Percentiles rank a stretch among this genome's conserved stretches.
Evolutionary conservation across 2,888 invertebrate species (phyloP).

Genomic region (Caenorhabditis doughertyi): DNA sequence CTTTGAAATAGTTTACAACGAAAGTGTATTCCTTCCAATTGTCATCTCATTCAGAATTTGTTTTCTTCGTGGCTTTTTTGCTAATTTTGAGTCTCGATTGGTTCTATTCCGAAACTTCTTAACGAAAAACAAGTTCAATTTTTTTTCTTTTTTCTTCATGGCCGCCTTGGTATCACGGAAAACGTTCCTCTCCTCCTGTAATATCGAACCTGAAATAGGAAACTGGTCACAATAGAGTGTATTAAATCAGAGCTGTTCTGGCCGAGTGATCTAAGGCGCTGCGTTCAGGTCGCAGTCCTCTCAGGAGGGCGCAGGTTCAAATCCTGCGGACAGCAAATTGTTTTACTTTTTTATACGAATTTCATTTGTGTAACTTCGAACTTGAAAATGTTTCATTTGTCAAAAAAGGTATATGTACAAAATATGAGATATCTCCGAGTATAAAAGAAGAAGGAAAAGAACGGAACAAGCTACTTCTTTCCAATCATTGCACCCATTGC

Average conservation of each 20-base stretch:
- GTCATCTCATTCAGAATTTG: not conserved
- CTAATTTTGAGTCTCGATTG: slow-evolving; percentile 43
- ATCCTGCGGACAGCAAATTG: slow-evolving; percentile 71
- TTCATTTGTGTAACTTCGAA: not conserved
- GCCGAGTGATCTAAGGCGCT: slow-evolving; percentile 89
- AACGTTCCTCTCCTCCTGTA: too few relatives aligned
- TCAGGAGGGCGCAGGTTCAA: slow-evolving; percentile 77
- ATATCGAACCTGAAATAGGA: too few relatives aligned
- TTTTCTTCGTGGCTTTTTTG: slow-evolving; percentile 23
- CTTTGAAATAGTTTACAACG: not conserved
- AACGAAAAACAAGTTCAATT: slow-evolving; percentile 40
- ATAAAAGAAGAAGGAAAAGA: not conserved
- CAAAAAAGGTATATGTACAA: slow-evolving; percentile 27
- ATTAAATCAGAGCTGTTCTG: slow-evolving; percentile 89
- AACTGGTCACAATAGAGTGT: too few relatives aligned
- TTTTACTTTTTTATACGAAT: slow-evolving; percentile 24
- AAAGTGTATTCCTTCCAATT: not conserved
- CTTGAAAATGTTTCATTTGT: slow-evolving; percentile 14
- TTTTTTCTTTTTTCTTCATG: slow-evolving; percentile 85
- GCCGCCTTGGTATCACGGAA: too few relatives aligned
- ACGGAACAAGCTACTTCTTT: slow-evolving; percentile 35
- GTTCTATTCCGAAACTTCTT: not conserved
- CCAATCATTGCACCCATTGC: slow-evolving; percentile 65
- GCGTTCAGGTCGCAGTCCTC: slow-evolving; percentile 89
- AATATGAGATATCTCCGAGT: slow-evolving; percentile 15